Conservation (phyloP, 2,113 vertebrate species). For the Haemorhous mexicanus region DNA sequence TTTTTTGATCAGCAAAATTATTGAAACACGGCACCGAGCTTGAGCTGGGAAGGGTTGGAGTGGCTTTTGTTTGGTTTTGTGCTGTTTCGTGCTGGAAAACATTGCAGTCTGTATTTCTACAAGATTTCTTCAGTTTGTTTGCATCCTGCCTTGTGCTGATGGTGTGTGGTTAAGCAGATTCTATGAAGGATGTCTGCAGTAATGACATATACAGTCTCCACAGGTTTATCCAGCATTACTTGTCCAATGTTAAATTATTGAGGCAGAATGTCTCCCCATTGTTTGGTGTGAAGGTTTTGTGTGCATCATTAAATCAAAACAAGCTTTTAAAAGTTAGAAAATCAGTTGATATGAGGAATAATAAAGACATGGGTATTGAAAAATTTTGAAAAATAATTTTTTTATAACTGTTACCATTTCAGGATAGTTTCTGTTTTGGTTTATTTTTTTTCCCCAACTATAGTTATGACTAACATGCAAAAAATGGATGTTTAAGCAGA, state of each 20-base stretch:
- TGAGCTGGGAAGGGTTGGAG: background rate
- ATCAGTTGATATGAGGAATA: conserved; percentile 31
- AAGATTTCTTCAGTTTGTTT: background rate
- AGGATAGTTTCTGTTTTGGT: background rate
- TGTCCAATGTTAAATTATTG: background rate
- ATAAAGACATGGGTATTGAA: background rate
- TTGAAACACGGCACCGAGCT: background rate
- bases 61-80: background rate
- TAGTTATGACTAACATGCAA: background rate
- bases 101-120: background rate
- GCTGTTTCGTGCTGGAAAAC: background rate
- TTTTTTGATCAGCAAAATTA: conserved; percentile 18
- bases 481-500: background rate
- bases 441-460: background rate
- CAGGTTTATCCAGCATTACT: background rate
- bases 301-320: conserved; percentile 55
- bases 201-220: background rate
- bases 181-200: background rate
- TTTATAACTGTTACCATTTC: background rate
- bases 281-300: conserved; percentile 42
- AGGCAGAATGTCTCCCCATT: conserved; percentile 16
- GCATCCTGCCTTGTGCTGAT: background rate
- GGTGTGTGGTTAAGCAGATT: background rate
- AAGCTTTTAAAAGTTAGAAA: conserved; percentile 41
- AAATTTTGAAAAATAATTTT: background rate